Evolutionary conservation across 2,797 vertebrate species (phyloP), one percentile per base, ranked within the genome.

Genomic region (Sus cebifrons): DNA sequence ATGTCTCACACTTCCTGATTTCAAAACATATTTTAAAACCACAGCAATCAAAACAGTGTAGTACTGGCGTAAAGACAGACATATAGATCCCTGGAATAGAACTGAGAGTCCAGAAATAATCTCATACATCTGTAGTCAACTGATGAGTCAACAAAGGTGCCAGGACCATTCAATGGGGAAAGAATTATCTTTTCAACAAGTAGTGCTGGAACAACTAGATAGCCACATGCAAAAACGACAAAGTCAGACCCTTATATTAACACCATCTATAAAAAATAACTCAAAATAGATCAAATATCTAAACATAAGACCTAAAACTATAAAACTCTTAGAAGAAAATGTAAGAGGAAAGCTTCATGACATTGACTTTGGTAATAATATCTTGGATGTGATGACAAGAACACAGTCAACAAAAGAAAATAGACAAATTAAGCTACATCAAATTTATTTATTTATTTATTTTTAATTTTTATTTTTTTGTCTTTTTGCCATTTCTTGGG

Each of bases 21-120:
- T 92, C 44, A 88, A 82, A 88, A 65, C 20, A 83, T 78, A 73
- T 11, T 40, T n/a, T 40, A 83, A 67, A 85, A 44, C 27, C 91
- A 49, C 2, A 49, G 9, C 77, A 83, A 83, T 74, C 8, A 92
- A 64, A 93, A 82, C 70, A 20, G 2, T 54, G 0, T 82, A 25
- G 6, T 62, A 36, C 40, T 85, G 27, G 27, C 49, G 20, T 87
- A 52, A 65, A 87, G 5, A n/a, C 14, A 75, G 27, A 83, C 13
- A 62, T 25, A 15, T 3, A 23, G 32, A 58, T 62, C 4, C 56
- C 13, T 64, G 23, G 18, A 64, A 62, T 21, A 36, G 40, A 93
- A 20, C 21, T 65, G 15, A 56, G 29, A 82, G 7, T 70, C 81
- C 49, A 89, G 8, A 92, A 71, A 73, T 85, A 94, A 91, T 54